A percentile compares a stretch with the other conserved stretches of the same genome.
Conservation (phyloP, 2,113 vertebrate species). For the Osmerus eperlanus region DNA sequence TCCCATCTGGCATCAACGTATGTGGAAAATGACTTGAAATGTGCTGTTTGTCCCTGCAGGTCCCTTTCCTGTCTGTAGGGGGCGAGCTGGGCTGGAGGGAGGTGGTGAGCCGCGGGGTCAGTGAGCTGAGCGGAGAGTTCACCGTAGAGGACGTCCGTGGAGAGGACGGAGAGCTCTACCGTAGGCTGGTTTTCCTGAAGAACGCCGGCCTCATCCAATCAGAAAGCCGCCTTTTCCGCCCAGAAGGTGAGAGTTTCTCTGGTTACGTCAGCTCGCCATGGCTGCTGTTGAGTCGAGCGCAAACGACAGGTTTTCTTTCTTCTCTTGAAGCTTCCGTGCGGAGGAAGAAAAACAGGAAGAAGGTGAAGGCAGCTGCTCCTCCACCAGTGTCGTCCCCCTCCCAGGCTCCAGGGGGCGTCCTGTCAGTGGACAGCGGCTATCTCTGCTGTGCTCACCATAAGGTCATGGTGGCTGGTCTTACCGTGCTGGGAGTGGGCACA, state of each 20-base stretch:
- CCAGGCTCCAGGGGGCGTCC: neutral
- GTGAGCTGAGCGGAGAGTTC: conserved; percentile 84
- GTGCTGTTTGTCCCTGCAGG: conserved; percentile 62
- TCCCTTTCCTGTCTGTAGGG: conserved; percentile 92
- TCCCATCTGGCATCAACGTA: neutral
- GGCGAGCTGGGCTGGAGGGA: conserved; percentile 89
- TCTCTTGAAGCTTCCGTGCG: conserved; percentile 78
- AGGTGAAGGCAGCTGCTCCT: conserved; percentile 52
- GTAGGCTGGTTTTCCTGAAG: conserved; percentile 87
- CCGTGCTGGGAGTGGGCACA: conserved; percentile 70
- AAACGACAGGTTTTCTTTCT: conserved; percentile 59
- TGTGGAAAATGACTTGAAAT: neutral
- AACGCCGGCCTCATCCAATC: conserved; percentile 91
- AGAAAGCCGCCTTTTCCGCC: conserved; percentile 76
- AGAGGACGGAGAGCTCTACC: conserved; percentile 79
- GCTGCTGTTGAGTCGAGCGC: neutral
- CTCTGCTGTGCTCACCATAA: conserved; percentile 94
- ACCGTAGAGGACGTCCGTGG: conserved; percentile 91
- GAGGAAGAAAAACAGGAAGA: conserved; percentile 44
- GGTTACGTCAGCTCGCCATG: neutral
- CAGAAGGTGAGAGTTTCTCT: conserved; percentile 44
- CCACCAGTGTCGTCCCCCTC: conserved; percentile 10
- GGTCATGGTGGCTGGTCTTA: conserved; percentile 88
- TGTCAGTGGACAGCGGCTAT: conserved; percentile 82
- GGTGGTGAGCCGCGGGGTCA: conserved; percentile 73